phyloP scores from a whole-genome alignment of 2,113 vertebrate genomes.

The Anseranas semipalmata region DNA sequence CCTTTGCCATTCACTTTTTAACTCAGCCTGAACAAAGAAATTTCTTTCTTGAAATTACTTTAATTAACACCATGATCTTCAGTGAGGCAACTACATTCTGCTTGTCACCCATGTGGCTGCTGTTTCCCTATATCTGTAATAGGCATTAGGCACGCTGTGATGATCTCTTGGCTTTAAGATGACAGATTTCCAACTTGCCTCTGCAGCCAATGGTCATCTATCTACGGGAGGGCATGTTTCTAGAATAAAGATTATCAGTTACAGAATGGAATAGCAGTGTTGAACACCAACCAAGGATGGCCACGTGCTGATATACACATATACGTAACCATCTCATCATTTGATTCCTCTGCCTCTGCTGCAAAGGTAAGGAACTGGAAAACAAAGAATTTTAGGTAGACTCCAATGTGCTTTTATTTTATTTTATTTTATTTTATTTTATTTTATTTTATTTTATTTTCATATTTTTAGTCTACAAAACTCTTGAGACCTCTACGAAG shows the following conservation, averaged over 20 bases:
- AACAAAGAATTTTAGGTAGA: neutral
- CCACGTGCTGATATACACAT: neutral
- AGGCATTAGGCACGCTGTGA: neutral
- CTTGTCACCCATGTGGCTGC: neutral
- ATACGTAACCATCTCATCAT: accelerated
- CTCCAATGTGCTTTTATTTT: neutral
- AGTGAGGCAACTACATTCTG: neutral
- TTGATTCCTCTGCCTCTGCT: neutral
- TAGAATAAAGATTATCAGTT: neutral
- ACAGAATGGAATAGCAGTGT: neutral
- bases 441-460: neutral
- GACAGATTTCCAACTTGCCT: neutral
- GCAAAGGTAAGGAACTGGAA: neutral
- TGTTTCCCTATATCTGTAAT: neutral
- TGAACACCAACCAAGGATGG: neutral
- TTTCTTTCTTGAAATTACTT: neutral
- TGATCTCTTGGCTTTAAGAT: neutral
- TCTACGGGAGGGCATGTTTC: neutral
- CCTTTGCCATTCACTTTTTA: neutral
- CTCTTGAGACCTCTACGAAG: too few relatives aligned
- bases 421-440: neutral
- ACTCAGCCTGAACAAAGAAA: neutral
- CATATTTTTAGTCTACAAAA: neutral
- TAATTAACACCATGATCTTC: neutral
- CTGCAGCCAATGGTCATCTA: neutral